Base-by-base conservation (phyloP, 2,797 vertebrate species). In the Malacoctenus gilli region DNA sequence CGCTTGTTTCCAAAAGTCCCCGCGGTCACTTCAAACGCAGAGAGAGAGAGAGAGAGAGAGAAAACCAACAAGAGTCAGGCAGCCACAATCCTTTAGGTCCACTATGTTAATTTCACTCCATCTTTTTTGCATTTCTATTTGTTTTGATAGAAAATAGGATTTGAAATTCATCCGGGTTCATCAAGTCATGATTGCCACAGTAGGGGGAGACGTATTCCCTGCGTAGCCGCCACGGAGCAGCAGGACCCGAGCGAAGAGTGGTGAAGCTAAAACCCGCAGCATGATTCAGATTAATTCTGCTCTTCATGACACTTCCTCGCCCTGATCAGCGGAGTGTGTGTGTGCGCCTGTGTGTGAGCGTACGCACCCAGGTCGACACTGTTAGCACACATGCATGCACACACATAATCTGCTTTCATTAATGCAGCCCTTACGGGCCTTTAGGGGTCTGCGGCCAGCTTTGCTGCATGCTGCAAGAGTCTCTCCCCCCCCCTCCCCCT, bases 211-310 rank as follows among this genome's bases (percentile, higher is more conserved):
- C 65, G 43, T 77, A 66, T 63, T 53, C 8, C 14, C 49, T 20
- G 54, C 68, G 59, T 42, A 73, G 63, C 56, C 65, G 72, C 71
- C 68, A 63, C 75, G 68, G 61, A 77, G 67, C 69, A 74, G 75
- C 64, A 48, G 64, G 66, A 62, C 56, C 52, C 74, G 60, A 64
- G 60, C 68, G 53, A 63, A 66, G 77, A 74, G 52, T 66, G 59
- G 54, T 55, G 68, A 80, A 63, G 39, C 68, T 76, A 64, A 80
- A 84, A 82, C 41, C 84, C 55, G n/a, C 72, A 82, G 61, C 75
- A 79, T 66, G 70, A 82, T 82, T 77, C 75, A 68, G 53, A 77
- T 85, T 82, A 73, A 83, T 80, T 78, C 68, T 82, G 72, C 69
- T 74, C 62, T 40, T 62, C 72, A 25, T 64, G 69, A 42, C 77